Base-by-base conservation (phyloP, 2,888 invertebrate species). In the Hyalella azteca region DNA sequence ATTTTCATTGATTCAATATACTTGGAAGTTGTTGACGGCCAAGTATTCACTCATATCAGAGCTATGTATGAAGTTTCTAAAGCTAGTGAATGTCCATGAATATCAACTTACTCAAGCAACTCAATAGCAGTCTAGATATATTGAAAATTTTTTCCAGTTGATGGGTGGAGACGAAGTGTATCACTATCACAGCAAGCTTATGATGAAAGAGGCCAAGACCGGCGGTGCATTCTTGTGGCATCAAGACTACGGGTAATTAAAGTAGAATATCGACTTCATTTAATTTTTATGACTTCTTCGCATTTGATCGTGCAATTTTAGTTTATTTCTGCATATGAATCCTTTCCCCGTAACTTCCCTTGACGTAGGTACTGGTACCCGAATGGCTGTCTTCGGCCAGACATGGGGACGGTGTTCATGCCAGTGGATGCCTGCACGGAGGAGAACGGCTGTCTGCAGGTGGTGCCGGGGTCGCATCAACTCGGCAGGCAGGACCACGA, bases 171-270 rank as follows among this genome's bases (percentile, higher is more conserved):
- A 84, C 4, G 82, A 84, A 60, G 54, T 84, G 9, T 84, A 84
- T 29, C 84, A 84, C 77, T 82, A 81, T 78, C 81, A 80, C 59
- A 78, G 77, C 40, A 84, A 82, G 59, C 66, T 84, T 5, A 73
- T 81, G 50, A 84, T 84, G 84, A 82, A 84, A 66, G 78, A 75
- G 22, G 73, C 82, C 22, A 73, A 73, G 11, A 78, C 59, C 1
- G 73, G 82, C 0, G 82, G 84, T 2, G 79, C 84, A 4, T 78
- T 78, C 77, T 32, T 78, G 2, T 84, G 82, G 84, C 84, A 84
- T 48, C 84, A 84, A 49, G 84, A 84, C 77, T 84, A 84, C 78
- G 81, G 83, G 77, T 81, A 41, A 49, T n/a, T n/a, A n/a, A n/a
- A n/a, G n/a, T n/a, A n/a, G n/a, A n/a, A n/a, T n/a, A n/a, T n/a